Evolutionary conservation across 2,113 vertebrate species (phyloP).

Genomic region (Formicarius rufipectus): DNA sequence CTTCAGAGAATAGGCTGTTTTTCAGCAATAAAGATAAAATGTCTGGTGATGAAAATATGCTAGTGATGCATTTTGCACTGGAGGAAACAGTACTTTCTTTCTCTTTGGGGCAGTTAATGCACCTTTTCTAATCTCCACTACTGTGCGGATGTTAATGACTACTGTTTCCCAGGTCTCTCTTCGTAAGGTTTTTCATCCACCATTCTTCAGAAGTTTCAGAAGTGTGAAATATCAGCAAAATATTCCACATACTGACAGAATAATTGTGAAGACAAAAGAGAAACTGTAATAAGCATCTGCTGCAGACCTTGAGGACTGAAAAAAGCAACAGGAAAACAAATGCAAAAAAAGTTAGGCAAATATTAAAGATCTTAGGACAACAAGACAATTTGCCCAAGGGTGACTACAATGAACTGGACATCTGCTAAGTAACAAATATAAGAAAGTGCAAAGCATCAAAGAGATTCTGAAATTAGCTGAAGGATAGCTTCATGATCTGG

Average conservation of each 20-base stretch:
- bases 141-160: background rate
- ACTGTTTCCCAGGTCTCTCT: background rate
- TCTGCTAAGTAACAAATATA: background rate
- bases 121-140: background rate
- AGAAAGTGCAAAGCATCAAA: background rate
- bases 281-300: constrained; percentile 8
- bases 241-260: background rate
- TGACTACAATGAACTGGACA: background rate
- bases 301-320: background rate
- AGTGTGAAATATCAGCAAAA: constrained; percentile 7
- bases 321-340: background rate
- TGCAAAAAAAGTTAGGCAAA: background rate
- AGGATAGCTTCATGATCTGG: background rate
- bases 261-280: background rate
- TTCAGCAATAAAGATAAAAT: background rate
- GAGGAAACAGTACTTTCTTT: background rate
- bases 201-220: background rate
- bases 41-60: background rate
- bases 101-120: background rate
- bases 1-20: background rate
- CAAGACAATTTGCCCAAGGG: background rate
- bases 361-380: constrained; percentile 13
- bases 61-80: background rate
- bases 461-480: background rate
- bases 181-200: background rate